A percentile compares a stretch with the other conserved stretches of the same genome.
These are phyloP conservation scores for Ostrea edulis DNA, from an alignment of 1,140 invertebrate genomes.

Conservation along the genomic window DNA sequence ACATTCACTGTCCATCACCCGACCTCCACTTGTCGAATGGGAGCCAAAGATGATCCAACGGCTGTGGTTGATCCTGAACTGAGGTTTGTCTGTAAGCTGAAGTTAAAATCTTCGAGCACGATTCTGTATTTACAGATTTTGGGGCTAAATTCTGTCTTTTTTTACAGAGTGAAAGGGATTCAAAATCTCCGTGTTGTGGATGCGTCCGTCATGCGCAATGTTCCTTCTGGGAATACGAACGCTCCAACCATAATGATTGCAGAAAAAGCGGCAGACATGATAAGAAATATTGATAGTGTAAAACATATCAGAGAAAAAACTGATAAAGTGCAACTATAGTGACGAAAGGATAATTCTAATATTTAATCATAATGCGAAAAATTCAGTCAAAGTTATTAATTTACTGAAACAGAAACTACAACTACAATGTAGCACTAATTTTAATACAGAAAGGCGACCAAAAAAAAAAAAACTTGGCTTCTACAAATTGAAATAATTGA, in stretches of 20 bases:
- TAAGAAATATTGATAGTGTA: background rate
- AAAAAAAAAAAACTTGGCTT: too few relatives aligned
- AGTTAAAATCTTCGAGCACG: too few relatives aligned
- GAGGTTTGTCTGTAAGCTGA: conserved; percentile 50
- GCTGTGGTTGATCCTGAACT: conserved; percentile 92
- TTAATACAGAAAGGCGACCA: too few relatives aligned
- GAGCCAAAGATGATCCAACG: too few relatives aligned
- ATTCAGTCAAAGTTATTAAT: background rate
- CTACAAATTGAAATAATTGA: too few relatives aligned
- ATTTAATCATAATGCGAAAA: background rate
- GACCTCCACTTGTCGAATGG: conserved; percentile 82
- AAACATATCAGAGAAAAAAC: background rate
- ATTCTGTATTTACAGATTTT: too few relatives aligned
- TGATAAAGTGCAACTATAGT: background rate
- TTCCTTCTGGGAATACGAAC: background rate
- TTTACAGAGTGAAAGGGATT: background rate
- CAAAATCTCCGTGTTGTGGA: background rate
- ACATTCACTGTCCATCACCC: conserved; percentile 90
- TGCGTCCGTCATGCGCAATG: background rate
- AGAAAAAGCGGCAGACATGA: background rate
- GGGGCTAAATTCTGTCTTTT: too few relatives aligned
- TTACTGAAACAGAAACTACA: too few relatives aligned
- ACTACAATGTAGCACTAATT: background rate
- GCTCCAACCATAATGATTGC: background rate
- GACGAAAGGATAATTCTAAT: background rate